These are phyloP conservation scores for Drosophila kikkawai DNA, from an alignment of 1,140 invertebrate genomes.

Conservation along the genomic window DNA sequence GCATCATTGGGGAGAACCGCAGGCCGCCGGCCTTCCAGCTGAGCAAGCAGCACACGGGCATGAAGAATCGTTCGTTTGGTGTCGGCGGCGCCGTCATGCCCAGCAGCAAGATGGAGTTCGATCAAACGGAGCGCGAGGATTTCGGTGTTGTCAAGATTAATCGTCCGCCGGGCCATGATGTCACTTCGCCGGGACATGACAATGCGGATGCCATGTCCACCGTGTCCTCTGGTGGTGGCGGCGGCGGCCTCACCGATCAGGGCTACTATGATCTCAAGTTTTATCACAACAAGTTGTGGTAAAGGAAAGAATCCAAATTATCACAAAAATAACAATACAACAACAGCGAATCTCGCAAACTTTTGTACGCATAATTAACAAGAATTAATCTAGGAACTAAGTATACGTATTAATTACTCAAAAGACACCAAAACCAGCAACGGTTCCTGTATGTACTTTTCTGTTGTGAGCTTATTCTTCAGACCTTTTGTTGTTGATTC, in stretches of 20 bases:
- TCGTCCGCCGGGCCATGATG: conserved; percentile 73
- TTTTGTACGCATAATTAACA: conserved; percentile 68
- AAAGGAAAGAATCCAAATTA: conserved; percentile 56
- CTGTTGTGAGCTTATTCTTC: conserved; percentile 60
- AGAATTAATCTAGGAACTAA: conserved; percentile 45
- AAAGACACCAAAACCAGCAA: conserved; percentile 39
- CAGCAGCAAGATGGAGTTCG: conserved; percentile 82
- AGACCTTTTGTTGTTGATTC: conserved; percentile 58
- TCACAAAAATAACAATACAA: conserved; percentile 2
- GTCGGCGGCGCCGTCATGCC: conserved; percentile 82
- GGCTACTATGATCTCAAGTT: conserved; percentile 88
- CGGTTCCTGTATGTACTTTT: conserved; percentile 66
- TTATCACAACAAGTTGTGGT: conserved; percentile 88
- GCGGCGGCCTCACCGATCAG: conserved; percentile 86
- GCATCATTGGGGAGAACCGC: conserved; percentile 71
- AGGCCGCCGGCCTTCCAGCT: conserved; percentile 69
- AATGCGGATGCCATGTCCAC: conserved; percentile 74
- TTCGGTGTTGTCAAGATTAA: conserved; percentile 83
- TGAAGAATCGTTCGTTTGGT: conserved; percentile 83
- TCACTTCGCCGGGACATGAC: conserved; percentile 63
- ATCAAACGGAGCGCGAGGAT: conserved; percentile 77
- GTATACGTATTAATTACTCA: conserved; percentile 40
- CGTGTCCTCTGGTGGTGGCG: conserved; percentile 52
- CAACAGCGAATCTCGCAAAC: conserved; percentile 39
- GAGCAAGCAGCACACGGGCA: conserved; percentile 83